Evolutionary conservation across 64 coral and sea anemone genomes (phyloP), one percentile per base, ranked within the genome.

Genomic region (Astreopora myriophthalma): DNA sequence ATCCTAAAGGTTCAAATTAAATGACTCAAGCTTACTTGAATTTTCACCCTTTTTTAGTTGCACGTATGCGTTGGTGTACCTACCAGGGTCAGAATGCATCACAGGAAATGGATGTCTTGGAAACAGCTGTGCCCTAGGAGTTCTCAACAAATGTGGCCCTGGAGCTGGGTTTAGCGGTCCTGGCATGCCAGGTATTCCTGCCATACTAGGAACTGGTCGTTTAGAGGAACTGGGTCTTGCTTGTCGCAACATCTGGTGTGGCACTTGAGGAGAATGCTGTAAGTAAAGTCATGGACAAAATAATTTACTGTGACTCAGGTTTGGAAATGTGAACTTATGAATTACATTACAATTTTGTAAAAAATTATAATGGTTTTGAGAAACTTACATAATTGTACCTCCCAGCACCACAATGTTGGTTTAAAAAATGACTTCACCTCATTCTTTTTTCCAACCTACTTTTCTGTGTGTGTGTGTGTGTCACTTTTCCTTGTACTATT

Each of bases 41-140:
- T n/a, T n/a, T n/a, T n/a, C n/a, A n/a, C 13, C 34, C 8, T 20
- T 33, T 1, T 76, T 20, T n/a, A 13, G 20, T 13, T 36, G 35
- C 28, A 29, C 44, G 20, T 28, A n/a, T 20, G 2, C 32, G 29
- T 5, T 8, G 6, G 11, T 63, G 3, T 27, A 75, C 94, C 34
- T 75, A 96, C 95, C 92, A 61, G 95, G 95, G 37, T 97, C 95
- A 34, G 95, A 94, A 35, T 93, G 95, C 6, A 97, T 85, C 64
- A 79, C 79, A 34, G 77, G 66, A 79, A 80, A 89, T 66, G 80
- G 87, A 90, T 48, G 73, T 34, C 76, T 88, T 31, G 85, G 87
- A 77, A 74, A 90, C 1, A 24, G 27, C n/a, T 52, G 71, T 1
- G 20, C 14, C 30, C 85, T 86, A 34, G 91, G 91, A 28, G 78